Base-by-base conservation (phyloP, 2,888 invertebrate genomes). In the Protonemura montana region DNA sequence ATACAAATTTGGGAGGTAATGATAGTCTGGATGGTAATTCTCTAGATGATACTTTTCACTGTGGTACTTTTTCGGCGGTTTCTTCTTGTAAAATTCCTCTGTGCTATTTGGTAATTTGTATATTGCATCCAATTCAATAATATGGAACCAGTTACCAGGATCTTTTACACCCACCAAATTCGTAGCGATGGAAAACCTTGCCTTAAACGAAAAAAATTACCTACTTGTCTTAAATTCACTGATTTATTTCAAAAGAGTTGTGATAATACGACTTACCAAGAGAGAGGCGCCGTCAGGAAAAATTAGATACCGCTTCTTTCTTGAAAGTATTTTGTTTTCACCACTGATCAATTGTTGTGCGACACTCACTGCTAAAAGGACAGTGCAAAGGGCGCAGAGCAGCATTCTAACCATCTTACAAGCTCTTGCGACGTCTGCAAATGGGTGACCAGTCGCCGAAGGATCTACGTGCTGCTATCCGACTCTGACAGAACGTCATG, bases 131-230 rank as follows among this genome's bases (percentile, higher is more conserved):
- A 84, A 59, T 29, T 84, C 84, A 3, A 84, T 84, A 16, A 84
- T 26, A 29, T 84, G 59, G 10, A 84, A 59, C 84, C 84, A 84
- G 59, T 84, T 84, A 27, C 21, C 25, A 3, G 84, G 84, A 27
- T 84, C 29, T 30, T 21, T 84, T 21, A 84, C 84, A 28, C 76
- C 84, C 7, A 84, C n/a, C 84, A 84, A 59, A 29, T 81, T 81
- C 10, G 26, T 29, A 28, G 81, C 28, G 2, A 81, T 27, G 1
- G 81, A 81, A 30, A 29, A 30, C 0, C 81, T 1, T 10, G 21
- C 81, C 81, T 81, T 1, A n/a, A 81, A 81, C 10, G 1, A 59
- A 21, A 21, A 59, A 59, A 59, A n/a, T n/a, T n/a, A n/a, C n/a
- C n/a, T n/a, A n/a, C n/a, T n/a, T n/a, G n/a, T n/a, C n/a, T n/a